A percentile compares a stretch with the other conserved stretches of the same genome.
phyloP scores from a whole-genome alignment of 2,797 vertebrate species.

The Nyctalus aviator region DNA sequence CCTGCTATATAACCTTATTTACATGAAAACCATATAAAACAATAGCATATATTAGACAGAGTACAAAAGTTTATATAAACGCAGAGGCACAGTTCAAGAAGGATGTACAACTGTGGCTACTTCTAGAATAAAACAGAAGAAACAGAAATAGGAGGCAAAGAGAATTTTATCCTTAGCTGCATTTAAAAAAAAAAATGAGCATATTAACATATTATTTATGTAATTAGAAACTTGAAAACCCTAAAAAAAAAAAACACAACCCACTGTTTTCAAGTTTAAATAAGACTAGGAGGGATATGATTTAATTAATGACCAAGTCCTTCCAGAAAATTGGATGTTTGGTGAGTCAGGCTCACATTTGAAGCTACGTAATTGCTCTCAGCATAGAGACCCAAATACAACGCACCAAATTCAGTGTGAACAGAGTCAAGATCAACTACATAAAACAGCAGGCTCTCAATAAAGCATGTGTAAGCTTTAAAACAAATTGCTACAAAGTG shows the following conservation, averaged over 20 bases:
- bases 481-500: not conserved
- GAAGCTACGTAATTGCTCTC: not conserved
- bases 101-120: not conserved
- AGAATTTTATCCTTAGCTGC: not conserved
- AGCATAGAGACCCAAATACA: not conserved
- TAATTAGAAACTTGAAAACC: not conserved
- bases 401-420: not conserved
- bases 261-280: not conserved
- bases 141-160: not conserved
- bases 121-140: not conserved
- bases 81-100: not conserved
- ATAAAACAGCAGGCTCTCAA: not conserved
- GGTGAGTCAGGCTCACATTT: conserved; percentile 20
- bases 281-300: not conserved
- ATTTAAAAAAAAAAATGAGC: not conserved
- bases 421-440: not conserved
- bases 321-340: not conserved
- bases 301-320: not conserved
- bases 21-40: not conserved
- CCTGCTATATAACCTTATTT: not conserved
- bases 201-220: not conserved
- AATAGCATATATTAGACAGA: not conserved
- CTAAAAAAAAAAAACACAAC: not conserved
- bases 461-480: not conserved
- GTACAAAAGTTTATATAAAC: not conserved